A percentile compares a stretch with the other conserved stretches of the same genome.
phyloP scores from a whole-genome alignment of 2,113 vertebrate species.

The Phrynosoma blainvillii region DNA sequence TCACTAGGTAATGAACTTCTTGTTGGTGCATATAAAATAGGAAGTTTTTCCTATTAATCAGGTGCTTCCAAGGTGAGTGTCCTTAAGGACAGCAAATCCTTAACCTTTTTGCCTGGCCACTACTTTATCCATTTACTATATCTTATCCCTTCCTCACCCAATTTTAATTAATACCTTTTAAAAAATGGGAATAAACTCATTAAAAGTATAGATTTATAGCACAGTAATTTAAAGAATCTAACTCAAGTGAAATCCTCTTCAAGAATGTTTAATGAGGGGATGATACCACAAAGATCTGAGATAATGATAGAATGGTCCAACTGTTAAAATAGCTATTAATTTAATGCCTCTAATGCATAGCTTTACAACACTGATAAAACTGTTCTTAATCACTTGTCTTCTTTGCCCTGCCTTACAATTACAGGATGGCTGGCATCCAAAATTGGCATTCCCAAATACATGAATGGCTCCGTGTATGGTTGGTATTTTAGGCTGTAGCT shows the following conservation, averaged over 20 bases:
- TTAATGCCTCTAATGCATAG: slow-evolving; percentile 64
- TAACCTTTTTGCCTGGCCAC: slow-evolving; percentile 71
- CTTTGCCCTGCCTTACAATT: background rate
- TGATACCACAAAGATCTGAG: slow-evolving; percentile 61
- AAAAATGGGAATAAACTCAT: slow-evolving; percentile 74
- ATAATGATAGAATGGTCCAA: slow-evolving; percentile 63
- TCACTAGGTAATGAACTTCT: slow-evolving; percentile 71
- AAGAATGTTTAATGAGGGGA: slow-evolving; percentile 72
- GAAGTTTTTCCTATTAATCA: slow-evolving; percentile 69
- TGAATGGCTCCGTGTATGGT: background rate
- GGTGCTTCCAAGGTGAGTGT: slow-evolving; percentile 63
- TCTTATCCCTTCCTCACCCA: slow-evolving; percentile 58
- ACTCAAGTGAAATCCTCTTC: slow-evolving; percentile 74
- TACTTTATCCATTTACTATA: slow-evolving; percentile 66
- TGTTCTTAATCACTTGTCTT: slow-evolving; percentile 28
- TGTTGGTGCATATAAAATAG: slow-evolving; percentile 52
- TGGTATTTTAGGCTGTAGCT: background rate
- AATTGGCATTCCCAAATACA: background rate
- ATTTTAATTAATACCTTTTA: slow-evolving; percentile 76
- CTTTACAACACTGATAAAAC: slow-evolving; percentile 67
- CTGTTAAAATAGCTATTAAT: slow-evolving; percentile 63
- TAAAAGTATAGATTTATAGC: slow-evolving; percentile 73
- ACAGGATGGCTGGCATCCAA: background rate
- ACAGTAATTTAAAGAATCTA: slow-evolving; percentile 70
- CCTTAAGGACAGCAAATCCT: slow-evolving; percentile 68